These are phyloP conservation scores for Drosophila eohydei DNA, from an alignment of 2,888 invertebrate genomes.

Conservation along the genomic window DNA sequence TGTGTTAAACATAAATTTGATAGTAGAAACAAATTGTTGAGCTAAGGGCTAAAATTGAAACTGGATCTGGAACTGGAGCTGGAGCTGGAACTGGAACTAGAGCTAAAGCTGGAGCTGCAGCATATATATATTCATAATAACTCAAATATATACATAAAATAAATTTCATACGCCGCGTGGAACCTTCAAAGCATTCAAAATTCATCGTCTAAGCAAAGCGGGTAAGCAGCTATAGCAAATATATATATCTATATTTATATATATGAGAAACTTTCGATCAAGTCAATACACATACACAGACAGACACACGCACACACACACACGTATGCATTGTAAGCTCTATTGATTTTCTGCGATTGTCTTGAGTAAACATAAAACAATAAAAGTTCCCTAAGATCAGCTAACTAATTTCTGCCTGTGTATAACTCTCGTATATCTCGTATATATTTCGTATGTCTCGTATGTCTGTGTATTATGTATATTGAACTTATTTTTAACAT, in stretches of 20 bases:
- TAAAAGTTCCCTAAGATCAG: slow-evolving; percentile 11
- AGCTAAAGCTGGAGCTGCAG: slow-evolving; percentile 14
- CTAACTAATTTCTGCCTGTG: slow-evolving; percentile 45
- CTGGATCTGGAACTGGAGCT: slow-evolving; percentile 10
- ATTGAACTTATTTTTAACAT: background rate
- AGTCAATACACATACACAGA: slow-evolving; percentile 25
- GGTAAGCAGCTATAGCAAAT: slow-evolving; percentile 63
- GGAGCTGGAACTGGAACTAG: slow-evolving; percentile 4
- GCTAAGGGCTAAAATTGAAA: slow-evolving; percentile 12
- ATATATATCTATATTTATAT: background rate
- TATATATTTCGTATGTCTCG: slow-evolving; percentile 24
- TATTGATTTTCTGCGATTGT: slow-evolving; percentile 75
- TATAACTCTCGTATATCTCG: slow-evolving; percentile 6
- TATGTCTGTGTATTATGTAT: slow-evolving; percentile 40
- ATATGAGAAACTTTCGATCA: slow-evolving; percentile 28
- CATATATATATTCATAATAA: background rate
- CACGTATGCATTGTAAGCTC: slow-evolving; percentile 52
- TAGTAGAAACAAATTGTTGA: slow-evolving; percentile 38
- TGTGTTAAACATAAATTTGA: slow-evolving; percentile 34
- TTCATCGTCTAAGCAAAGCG: slow-evolving; percentile 83
- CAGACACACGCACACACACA: slow-evolving; percentile 14
- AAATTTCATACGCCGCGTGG: slow-evolving; percentile 56
- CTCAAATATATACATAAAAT: slow-evolving; percentile 16
- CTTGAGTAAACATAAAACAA: slow-evolving; percentile 53
- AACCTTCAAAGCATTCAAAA: slow-evolving; percentile 80